Conservation (phyloP, 2,888 invertebrate genomes). For the Drosophila hawaiiensis region DNA sequence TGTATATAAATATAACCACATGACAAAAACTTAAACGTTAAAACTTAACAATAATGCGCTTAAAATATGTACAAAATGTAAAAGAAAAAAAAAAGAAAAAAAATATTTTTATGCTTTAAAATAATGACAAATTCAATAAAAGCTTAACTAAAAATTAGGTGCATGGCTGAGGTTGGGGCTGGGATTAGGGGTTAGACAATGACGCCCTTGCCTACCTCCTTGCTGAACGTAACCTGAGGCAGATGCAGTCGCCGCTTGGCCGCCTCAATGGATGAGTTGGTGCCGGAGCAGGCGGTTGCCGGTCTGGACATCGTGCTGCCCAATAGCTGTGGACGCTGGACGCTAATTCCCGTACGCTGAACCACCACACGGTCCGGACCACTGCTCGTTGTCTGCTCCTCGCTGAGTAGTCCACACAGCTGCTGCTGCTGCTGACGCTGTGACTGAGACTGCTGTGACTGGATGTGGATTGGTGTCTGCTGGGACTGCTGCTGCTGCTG, state of each 20-base stretch:
- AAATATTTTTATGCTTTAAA: not conserved
- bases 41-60: slow-evolving; percentile 64
- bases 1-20: slow-evolving; percentile 18
- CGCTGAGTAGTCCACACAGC: slow-evolving; percentile 32
- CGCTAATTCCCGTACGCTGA: slow-evolving; percentile 72
- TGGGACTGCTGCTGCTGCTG: not conserved
- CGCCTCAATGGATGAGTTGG: slow-evolving; percentile 88
- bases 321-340: slow-evolving; percentile 38
- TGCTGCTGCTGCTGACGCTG: slow-evolving; percentile 23
- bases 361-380: slow-evolving; percentile 31
- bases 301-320: slow-evolving; percentile 85
- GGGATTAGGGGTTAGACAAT: slow-evolving; percentile 87
- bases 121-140: slow-evolving; percentile 48
- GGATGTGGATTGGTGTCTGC: not conserved
- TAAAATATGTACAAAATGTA: slow-evolving; percentile 58
- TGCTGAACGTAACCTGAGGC: slow-evolving; percentile 94
- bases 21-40: slow-evolving; percentile 42
- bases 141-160: slow-evolving; percentile 18
- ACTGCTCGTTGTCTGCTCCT: slow-evolving; percentile 27
- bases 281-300: slow-evolving; percentile 89
- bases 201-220: slow-evolving; percentile 96
- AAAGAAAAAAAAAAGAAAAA: slow-evolving; percentile 14
- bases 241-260: slow-evolving; percentile 89
- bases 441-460: slow-evolving; percentile 17
- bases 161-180: not conserved